phyloP scores from a whole-genome alignment of 2,113 vertebrate genomes.

The Prionailurus bengalensis region DNA sequence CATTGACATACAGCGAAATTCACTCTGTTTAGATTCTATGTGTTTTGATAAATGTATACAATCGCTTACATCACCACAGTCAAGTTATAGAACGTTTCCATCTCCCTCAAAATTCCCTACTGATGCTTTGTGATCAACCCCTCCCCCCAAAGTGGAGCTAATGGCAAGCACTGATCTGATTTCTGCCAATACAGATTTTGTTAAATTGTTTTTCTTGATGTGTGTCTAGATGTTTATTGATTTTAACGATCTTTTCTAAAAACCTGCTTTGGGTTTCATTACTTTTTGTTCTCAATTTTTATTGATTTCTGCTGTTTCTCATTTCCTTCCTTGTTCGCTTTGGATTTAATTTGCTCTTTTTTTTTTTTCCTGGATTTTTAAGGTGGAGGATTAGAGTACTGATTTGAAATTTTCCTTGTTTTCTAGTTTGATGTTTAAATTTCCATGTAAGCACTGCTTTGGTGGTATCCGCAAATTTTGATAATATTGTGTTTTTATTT shows the following conservation, averaged over 20 bases:
- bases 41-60: not conserved
- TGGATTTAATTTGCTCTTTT: constrained; percentile 13
- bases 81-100: not conserved
- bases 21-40: not conserved
- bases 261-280: not conserved
- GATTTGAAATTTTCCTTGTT: constrained; percentile 26
- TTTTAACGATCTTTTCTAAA: not conserved
- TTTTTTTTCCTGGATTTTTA: not conserved
- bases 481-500: not conserved
- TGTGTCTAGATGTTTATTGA: not conserved
- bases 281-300: constrained; percentile 1
- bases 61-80: not conserved
- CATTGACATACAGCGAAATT: not conserved
- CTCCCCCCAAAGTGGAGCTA: too few relatives aligned
- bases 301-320: constrained; percentile 2
- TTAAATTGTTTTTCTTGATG: not conserved
- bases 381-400: not conserved
- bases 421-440: constrained; percentile 20
- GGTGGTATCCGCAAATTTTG: not conserved
- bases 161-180: not conserved
- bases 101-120: not conserved
- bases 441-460: not conserved
- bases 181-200: not conserved
- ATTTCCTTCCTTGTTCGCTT: not conserved
- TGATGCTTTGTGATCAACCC: not conserved